Evolutionary conservation across 2,113 vertebrate species (phyloP).

Genomic region (Hymenochirus boettgeri): DNA sequence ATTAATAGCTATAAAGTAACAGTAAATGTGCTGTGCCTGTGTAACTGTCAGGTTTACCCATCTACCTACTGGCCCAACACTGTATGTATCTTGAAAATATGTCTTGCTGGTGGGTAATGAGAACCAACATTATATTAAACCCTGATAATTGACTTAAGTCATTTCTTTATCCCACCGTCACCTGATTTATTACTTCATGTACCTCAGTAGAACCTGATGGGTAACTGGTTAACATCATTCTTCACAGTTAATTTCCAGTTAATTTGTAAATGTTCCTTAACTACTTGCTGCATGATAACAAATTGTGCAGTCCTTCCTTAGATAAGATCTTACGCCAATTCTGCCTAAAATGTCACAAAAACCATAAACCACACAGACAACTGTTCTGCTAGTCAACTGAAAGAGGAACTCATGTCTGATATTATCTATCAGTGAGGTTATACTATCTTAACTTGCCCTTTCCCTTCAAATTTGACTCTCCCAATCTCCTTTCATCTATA

Average conservation of each 20-base stretch:
- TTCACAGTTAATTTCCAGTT: not conserved
- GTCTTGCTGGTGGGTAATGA: too few relatives aligned
- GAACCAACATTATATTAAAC: too few relatives aligned
- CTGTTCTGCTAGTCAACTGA: slow-evolving; percentile 49
- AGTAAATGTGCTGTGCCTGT: too few relatives aligned
- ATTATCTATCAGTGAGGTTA: slow-evolving; percentile 48
- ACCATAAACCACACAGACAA: slow-evolving; percentile 40
- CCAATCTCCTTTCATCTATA: slow-evolving; percentile 27
- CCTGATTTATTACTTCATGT: too few relatives aligned
- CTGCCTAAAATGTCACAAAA: slow-evolving; percentile 37
- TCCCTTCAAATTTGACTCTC: slow-evolving; percentile 29
- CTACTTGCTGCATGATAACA: slow-evolving; percentile 7
- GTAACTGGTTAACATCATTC: not conserved
- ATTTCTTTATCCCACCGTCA: too few relatives aligned
- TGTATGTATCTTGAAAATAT: too few relatives aligned
- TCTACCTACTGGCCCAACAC: too few relatives aligned
- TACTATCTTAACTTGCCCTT: slow-evolving; percentile 24
- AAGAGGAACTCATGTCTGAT: slow-evolving; percentile 54
- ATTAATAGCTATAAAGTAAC: too few relatives aligned
- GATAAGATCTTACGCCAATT: slow-evolving; percentile 48
- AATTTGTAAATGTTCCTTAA: slow-evolving; percentile 16
- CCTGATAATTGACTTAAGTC: too few relatives aligned
- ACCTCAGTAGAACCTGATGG: too few relatives aligned
- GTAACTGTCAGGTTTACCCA: too few relatives aligned
- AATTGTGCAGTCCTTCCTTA: slow-evolving; percentile 39